Evolutionary conservation across 2,888 invertebrate genomes (phyloP).

Genomic region (Norana najaformis): DNA sequence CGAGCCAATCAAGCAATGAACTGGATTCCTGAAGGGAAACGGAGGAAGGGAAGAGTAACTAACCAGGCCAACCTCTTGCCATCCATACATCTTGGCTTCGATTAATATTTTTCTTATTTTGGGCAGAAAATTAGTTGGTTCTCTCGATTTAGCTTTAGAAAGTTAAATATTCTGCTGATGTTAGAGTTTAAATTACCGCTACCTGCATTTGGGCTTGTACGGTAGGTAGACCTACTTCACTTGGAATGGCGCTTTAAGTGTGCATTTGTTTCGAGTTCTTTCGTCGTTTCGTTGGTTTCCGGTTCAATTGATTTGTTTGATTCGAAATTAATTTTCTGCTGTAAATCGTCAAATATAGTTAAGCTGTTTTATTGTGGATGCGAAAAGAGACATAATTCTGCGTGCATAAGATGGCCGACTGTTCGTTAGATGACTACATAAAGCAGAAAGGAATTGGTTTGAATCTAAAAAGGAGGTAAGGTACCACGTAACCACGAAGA

Average conservation of each 20-base stretch:
- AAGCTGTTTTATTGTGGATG: not conserved
- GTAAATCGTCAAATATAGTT: not conserved
- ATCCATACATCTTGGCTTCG: too few relatives aligned
- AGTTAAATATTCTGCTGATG: too few relatives aligned
- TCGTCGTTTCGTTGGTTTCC: not conserved
- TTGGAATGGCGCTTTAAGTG: too few relatives aligned
- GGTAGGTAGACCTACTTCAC: too few relatives aligned
- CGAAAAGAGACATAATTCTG: not conserved
- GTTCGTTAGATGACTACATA: slow-evolving; percentile 21
- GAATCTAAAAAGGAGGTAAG: not conserved
- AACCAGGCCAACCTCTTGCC: too few relatives aligned
- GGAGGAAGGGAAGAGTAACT: too few relatives aligned
- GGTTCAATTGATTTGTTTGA: not conserved
- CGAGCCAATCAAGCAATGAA: too few relatives aligned
- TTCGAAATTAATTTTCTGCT: not conserved
- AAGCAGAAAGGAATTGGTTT: slow-evolving; percentile 20
- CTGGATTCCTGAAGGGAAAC: too few relatives aligned
- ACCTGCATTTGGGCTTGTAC: too few relatives aligned
- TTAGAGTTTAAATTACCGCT: not conserved
- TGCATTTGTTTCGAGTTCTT: not conserved
- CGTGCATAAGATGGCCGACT: not conserved
- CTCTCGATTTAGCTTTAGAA: too few relatives aligned
- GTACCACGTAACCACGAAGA: not conserved
- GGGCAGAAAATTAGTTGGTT: too few relatives aligned
- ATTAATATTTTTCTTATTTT: too few relatives aligned